Percentiles rank a stretch among this genome's conserved stretches.
Conservation (phyloP, 2,888 invertebrate genomes). For the Omphaloscelis lunosa region DNA sequence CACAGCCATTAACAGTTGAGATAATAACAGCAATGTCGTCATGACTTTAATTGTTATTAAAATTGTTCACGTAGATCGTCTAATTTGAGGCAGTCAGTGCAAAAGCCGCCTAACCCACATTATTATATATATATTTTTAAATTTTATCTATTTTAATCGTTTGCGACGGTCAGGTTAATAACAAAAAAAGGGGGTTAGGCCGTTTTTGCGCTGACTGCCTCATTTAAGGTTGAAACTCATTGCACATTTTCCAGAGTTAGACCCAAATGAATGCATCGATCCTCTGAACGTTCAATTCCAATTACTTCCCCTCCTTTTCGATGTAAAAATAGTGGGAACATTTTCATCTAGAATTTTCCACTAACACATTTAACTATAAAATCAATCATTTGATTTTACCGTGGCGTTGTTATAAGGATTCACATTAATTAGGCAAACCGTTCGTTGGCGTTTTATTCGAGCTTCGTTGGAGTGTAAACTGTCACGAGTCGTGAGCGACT, state of each 20-base stretch:
- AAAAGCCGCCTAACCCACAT: no score
- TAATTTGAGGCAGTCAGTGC: slow-evolving; percentile 40
- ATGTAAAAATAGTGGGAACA: slow-evolving; percentile 15
- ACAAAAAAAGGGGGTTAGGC: no score
- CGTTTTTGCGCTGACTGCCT: no score
- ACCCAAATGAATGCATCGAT: slow-evolving; percentile 38
- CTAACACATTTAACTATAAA: slow-evolving; percentile 62
- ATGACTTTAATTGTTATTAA: slow-evolving; percentile 51
- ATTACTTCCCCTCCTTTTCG: slow-evolving; percentile 41
- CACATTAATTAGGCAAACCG: slow-evolving; percentile 65
- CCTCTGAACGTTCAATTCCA: slow-evolving; percentile 24
- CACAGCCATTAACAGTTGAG: slow-evolving; percentile 17
- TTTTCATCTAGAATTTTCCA: slow-evolving; percentile 48
- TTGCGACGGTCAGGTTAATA: no score
- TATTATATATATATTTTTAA: no score
- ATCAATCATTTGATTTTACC: slow-evolving; percentile 58
- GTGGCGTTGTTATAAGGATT: slow-evolving; percentile 64
- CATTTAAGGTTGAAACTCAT: slow-evolving; percentile 28
- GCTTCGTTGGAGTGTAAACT: slow-evolving; percentile 48
- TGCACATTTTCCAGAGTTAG: slow-evolving; percentile 27
- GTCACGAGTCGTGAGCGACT: slow-evolving; percentile 40
- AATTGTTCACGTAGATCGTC: slow-evolving; percentile 37
- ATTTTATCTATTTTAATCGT: no score
- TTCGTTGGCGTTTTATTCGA: slow-evolving; percentile 56
- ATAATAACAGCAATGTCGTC: slow-evolving; percentile 35